Percentiles rank a stretch among this genome's conserved stretches.
Conservation (phyloP, 2,113 vertebrate genomes). For the Gavialis gangeticus region DNA sequence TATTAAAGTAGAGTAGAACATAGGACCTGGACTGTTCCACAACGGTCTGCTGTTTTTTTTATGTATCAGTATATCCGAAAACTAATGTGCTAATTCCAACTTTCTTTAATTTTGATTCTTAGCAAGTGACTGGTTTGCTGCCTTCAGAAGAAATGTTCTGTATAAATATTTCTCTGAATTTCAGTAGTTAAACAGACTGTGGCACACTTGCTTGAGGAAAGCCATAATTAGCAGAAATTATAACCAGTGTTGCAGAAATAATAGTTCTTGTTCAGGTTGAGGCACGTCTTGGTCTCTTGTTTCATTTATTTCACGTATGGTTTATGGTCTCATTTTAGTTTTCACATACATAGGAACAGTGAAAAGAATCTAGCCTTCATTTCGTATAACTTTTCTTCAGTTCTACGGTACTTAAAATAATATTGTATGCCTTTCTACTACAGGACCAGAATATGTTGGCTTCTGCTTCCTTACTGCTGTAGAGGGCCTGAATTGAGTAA, state of each 20-base stretch:
- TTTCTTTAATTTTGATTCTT: not conserved
- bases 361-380: not conserved
- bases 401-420: not conserved
- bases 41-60: not conserved
- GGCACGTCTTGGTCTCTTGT: not conserved
- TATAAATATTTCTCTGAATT: not conserved
- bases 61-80: not conserved
- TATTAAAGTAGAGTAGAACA: not conserved
- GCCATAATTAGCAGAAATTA: conserved; percentile 13
- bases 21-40: not conserved
- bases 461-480: not conserved
- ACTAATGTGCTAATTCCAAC: not conserved
- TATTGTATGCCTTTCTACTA: not conserved
- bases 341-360: not conserved
- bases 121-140: not conserved
- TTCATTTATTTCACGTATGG: not conserved
- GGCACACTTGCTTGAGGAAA: not conserved
- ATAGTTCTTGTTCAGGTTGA: not conserved
- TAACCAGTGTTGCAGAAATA: not conserved
- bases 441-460: not conserved
- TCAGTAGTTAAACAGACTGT: not conserved
- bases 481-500: not conserved
- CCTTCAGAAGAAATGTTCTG: not conserved
- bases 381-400: not conserved
- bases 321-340: not conserved